Conservation (phyloP, 2,888 invertebrate genomes). For the Romanomermis culicivorax region DNA sequence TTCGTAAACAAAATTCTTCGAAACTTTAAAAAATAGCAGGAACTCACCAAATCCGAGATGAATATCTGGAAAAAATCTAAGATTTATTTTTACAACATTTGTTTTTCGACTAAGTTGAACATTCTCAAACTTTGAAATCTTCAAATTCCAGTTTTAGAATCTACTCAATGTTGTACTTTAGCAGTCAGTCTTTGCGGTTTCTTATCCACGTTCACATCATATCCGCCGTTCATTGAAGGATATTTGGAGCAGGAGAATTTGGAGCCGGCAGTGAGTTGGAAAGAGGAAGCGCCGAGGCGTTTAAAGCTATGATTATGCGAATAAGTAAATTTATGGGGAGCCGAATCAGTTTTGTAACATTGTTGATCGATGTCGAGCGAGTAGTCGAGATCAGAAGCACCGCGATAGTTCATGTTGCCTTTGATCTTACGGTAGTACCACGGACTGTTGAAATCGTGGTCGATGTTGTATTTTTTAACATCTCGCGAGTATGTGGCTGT, state of each 20-base stretch:
- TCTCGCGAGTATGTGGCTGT: no score
- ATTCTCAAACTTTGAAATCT: no score
- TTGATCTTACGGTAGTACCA: background rate
- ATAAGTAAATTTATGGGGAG: background rate
- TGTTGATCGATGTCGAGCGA: background rate
- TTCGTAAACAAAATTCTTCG: no score
- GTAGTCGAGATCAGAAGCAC: background rate
- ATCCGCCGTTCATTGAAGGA: background rate
- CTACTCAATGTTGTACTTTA: no score
- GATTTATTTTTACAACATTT: no score
- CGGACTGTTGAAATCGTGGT: background rate
- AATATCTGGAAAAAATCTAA: no score
- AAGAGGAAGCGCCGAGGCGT: background rate
- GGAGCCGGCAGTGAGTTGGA: background rate
- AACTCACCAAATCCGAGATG: no score
- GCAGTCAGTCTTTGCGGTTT: background rate
- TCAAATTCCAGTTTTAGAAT: no score
- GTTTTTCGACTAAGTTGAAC: no score
- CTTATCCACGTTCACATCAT: background rate
- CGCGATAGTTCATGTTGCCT: background rate
- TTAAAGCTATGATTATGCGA: background rate
- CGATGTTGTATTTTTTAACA: background rate
- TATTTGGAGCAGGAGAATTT: background rate
- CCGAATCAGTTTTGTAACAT: background rate
- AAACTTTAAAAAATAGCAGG: no score